Percentiles rank a stretch among this genome's conserved stretches.
phyloP scores from a whole-genome alignment of 2,797 vertebrate genomes.

The Rhynchotus rufescens region DNA sequence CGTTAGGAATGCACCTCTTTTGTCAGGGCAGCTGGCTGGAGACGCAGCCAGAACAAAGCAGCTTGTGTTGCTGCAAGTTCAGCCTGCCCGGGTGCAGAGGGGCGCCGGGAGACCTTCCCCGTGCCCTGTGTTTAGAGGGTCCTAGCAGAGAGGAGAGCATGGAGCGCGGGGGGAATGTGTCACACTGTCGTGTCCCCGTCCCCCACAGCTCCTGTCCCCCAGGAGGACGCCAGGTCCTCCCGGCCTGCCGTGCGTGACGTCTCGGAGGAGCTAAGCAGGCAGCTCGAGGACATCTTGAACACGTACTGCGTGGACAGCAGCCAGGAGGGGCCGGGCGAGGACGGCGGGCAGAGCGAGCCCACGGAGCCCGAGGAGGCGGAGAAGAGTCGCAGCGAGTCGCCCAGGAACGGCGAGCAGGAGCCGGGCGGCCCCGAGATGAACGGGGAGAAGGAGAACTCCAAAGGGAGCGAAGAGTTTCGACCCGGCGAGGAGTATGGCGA shows the following conservation, averaged over 20 bases:
- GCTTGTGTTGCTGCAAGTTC: background rate
- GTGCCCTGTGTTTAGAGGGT: background rate
- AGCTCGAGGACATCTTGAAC: constrained; percentile 95
- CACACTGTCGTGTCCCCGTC: accelerated
- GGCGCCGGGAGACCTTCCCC: background rate
- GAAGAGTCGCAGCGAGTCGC: constrained; percentile 72
- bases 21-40: constrained; percentile 31
- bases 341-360: constrained; percentile 78
- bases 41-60: constrained; percentile 4
- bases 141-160: background rate
- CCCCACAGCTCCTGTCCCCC: background rate
- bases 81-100: background rate
- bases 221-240: constrained; percentile 57
- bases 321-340: constrained; percentile 78
- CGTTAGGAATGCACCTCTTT: background rate
- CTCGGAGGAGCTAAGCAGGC: constrained; percentile 92
- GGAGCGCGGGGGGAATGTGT: background rate
- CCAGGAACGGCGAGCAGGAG: constrained; percentile 83
- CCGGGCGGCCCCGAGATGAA: constrained; percentile 84
- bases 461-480: constrained; percentile 79
- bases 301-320: constrained; percentile 90
- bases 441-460: constrained; percentile 85
- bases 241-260: constrained; percentile 80
- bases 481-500: constrained; percentile 80
- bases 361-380: constrained; percentile 78